Percentiles rank a stretch among this genome's conserved stretches.
These are phyloP conservation scores for Eilema caniola DNA, from an alignment of 2,888 invertebrate species.

Conservation along the genomic window DNA sequence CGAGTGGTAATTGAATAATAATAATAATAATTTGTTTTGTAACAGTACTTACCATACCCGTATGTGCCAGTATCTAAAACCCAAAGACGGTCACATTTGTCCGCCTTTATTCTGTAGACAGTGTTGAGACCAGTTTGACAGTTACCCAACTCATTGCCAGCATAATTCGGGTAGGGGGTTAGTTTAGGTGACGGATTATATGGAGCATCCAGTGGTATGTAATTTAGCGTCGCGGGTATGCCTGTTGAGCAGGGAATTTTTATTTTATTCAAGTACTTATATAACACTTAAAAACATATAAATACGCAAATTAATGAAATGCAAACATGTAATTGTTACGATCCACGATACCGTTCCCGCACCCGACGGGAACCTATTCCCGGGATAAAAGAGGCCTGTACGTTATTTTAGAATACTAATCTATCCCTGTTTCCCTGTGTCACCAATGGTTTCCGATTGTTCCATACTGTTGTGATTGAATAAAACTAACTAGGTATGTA, in stretches of 20 bases:
- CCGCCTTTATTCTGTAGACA: constrained; percentile 93
- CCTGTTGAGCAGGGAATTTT: constrained; percentile 77
- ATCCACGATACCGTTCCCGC: too few relatives aligned
- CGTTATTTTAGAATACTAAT: too few relatives aligned
- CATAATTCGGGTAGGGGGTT: constrained; percentile 92
- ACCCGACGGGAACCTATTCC: too few relatives aligned
- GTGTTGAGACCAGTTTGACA: constrained; percentile 92
- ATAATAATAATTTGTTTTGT: not conserved
- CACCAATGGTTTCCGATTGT: too few relatives aligned
- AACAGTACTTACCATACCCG: constrained; percentile 88
- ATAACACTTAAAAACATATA: too few relatives aligned
- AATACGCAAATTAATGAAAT: too few relatives aligned
- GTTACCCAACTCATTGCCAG: constrained; percentile 91
- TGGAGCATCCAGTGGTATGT: constrained; percentile 90
- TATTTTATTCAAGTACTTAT: not conserved
- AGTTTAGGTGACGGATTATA: constrained; percentile 91
- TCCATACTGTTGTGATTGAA: too few relatives aligned
- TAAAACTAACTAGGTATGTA: too few relatives aligned
- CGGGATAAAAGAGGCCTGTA: too few relatives aligned
- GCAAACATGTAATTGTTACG: too few relatives aligned
- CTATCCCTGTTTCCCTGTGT: too few relatives aligned
- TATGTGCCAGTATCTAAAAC: constrained; percentile 94
- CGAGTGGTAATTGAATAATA: too few relatives aligned
- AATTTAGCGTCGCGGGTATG: constrained; percentile 93
- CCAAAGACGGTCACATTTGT: constrained; percentile 93